phyloP scores from a whole-genome alignment of 1,140 invertebrate species.

The Eufriesea mexicana region DNA sequence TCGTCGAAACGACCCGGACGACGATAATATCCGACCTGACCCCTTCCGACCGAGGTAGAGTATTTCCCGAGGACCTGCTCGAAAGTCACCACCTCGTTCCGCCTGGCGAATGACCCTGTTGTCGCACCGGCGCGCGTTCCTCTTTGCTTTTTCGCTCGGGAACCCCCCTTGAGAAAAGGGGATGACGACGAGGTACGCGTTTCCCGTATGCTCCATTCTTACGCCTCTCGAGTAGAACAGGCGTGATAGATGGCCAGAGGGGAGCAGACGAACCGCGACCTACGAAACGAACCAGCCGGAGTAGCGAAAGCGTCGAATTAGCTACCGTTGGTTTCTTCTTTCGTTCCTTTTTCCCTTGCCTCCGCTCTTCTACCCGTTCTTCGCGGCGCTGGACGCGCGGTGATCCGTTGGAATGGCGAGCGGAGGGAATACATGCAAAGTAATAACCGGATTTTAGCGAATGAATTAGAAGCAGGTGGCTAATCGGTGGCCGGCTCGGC shows the following conservation, averaged over 20 bases:
- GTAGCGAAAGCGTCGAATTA: constrained; percentile 16
- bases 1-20: constrained; percentile 3
- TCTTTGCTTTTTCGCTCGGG: too few species aligned
- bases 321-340: not conserved
- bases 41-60: not conserved
- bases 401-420: too few species aligned
- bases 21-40: constrained; percentile 22
- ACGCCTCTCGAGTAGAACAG: not conserved
- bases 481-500: constrained; percentile 26
- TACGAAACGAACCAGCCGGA: not conserved
- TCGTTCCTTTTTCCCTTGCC: not conserved
- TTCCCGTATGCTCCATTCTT: constrained; percentile 15
- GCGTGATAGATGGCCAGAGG: too few species aligned
- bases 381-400: too few species aligned
- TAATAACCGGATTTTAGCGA: constrained; percentile 44
- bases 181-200: constrained; percentile 31
- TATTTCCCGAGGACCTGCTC: not conserved
- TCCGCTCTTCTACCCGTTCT: not conserved
- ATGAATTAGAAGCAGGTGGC: constrained; percentile 53
- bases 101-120: too few species aligned
- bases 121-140: too few species aligned
- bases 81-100: too few species aligned
- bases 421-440: not conserved
- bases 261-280: not conserved
- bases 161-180: too few species aligned